Evolutionary conservation across 1,140 invertebrate genomes (phyloP).

Genomic region (Bombus consobrinus): DNA sequence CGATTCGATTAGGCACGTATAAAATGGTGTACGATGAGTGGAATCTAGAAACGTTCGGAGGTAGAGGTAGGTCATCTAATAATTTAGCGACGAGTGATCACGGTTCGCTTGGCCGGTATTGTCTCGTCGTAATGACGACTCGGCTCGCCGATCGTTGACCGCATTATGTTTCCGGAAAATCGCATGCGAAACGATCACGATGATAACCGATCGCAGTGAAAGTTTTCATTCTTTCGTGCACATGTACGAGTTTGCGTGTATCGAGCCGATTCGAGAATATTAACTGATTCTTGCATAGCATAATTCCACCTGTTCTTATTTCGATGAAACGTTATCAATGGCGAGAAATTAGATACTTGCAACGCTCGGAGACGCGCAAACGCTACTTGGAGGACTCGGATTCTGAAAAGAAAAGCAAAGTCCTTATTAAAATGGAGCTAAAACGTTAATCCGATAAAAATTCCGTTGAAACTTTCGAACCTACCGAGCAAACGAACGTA

Average conservation of each 20-base stretch:
- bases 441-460: too few relatives aligned
- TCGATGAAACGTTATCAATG: too few relatives aligned
- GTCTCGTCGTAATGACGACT: slow-evolving; percentile 44
- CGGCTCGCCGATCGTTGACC: slow-evolving; percentile 43
- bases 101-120: slow-evolving; percentile 46
- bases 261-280: neutral
- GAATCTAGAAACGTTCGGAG: neutral
- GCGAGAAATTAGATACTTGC: too few relatives aligned
- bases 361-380: too few relatives aligned
- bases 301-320: too few relatives aligned
- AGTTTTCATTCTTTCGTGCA: neutral
- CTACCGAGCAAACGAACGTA: too few relatives aligned
- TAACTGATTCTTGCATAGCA: neutral
- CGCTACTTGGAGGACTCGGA: fast-evolving
- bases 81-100: slow-evolving; percentile 35
- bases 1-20: neutral
- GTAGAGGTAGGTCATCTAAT: slow-evolving; percentile 8
- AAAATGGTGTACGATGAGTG: neutral
- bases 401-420: too few relatives aligned
- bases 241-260: neutral
- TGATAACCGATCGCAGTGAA: slow-evolving; percentile 31
- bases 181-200: slow-evolving; percentile 38
- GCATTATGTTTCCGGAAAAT: slow-evolving; percentile 58
- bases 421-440: too few relatives aligned
- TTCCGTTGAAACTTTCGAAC: too few relatives aligned